Percentiles rank a stretch among this genome's conserved stretches.
Evolutionary conservation across 1,140 invertebrate species (phyloP).

Genomic region (Bombus impatiens): DNA sequence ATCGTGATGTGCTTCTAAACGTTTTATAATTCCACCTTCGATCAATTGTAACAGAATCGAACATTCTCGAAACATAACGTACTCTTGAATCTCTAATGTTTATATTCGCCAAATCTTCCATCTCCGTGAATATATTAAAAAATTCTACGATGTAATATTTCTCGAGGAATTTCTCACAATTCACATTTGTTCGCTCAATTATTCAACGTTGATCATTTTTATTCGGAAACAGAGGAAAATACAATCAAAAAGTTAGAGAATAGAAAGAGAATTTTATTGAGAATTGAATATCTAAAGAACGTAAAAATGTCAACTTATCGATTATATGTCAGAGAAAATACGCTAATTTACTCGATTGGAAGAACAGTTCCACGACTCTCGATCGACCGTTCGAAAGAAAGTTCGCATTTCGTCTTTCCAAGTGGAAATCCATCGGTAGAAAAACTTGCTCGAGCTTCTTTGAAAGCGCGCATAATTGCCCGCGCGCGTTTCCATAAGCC

Average conservation of each 20-base stretch:
- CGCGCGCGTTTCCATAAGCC: neutral
- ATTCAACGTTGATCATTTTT: no score
- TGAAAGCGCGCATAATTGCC: conserved; percentile 1
- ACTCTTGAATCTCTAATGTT: no score
- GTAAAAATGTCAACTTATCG: neutral
- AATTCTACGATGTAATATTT: no score
- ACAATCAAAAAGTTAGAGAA: no score
- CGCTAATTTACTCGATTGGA: neutral
- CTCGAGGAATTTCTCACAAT: no score
- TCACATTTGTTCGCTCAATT: rapidly evolving
- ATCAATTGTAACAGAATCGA: neutral
- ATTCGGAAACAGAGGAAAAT: no score
- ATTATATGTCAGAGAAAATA: neutral
- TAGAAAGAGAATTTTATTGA: no score
- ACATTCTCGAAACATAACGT: no score
- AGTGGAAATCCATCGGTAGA: neutral
- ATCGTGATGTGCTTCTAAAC: neutral
- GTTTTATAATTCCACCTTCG: neutral
- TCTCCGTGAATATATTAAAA: neutral
- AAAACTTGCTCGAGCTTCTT: conserved; percentile 4
- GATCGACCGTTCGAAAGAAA: neutral
- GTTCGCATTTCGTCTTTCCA: neutral
- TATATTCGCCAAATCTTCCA: neutral
- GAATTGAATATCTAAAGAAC: neutral
- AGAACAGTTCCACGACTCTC: neutral